phyloP scores from a whole-genome alignment of 2,797 vertebrate species.

The Helostoma temminkii region DNA sequence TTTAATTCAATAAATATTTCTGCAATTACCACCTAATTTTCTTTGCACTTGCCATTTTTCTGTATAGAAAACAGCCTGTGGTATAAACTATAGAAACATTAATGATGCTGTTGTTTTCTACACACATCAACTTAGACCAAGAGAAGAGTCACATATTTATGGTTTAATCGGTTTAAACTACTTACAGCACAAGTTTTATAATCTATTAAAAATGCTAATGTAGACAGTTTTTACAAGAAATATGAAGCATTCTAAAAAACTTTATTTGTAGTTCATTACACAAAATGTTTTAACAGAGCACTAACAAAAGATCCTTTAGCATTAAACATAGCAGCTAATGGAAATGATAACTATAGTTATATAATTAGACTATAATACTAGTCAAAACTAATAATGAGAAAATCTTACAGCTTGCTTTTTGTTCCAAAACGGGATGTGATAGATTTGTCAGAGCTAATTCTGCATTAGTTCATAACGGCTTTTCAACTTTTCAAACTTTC shows the following conservation, averaged over 20 bases:
- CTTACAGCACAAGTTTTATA: conserved; percentile 10
- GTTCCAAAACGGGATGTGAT: not conserved
- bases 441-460: too few species aligned
- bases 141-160: not conserved
- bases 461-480: too few species aligned
- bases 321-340: not conserved
- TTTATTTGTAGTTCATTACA: not conserved
- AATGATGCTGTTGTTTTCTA: not conserved
- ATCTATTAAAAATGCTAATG: conserved; percentile 22
- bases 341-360: not conserved
- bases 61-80: not conserved
- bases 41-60: conserved; percentile 16
- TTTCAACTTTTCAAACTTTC: too few species aligned
- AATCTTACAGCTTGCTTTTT: not conserved
- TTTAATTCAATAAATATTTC: conserved; percentile 87
- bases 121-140: not conserved
- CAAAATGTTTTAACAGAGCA: conserved; percentile 1
- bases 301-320: not conserved
- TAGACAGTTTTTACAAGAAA: conserved; percentile 9
- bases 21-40: conserved; percentile 68
- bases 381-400: not conserved
- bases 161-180: conserved; percentile 42
- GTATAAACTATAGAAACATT: too few species aligned
- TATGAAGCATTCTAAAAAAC: not conserved
- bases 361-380: too few species aligned